Conservation (phyloP, 2,797 vertebrate genomes). For the Enteromius treurensis region DNA sequence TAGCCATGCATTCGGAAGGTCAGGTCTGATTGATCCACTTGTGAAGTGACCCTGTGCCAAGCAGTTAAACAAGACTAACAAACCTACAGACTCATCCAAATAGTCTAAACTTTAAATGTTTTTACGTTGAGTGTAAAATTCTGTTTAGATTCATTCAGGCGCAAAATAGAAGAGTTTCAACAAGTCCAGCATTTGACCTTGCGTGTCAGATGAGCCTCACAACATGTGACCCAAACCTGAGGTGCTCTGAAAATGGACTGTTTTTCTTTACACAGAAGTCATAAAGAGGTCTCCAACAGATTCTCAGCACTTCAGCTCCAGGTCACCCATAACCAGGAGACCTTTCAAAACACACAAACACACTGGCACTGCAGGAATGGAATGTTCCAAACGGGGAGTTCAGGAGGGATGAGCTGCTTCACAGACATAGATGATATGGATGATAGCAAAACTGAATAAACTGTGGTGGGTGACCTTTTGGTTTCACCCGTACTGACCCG, state of each 20-base stretch:
- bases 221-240: not conserved
- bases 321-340: constrained; percentile 51
- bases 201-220: not conserved
- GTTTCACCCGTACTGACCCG: constrained; percentile 14
- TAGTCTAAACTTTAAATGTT: constrained; percentile 1
- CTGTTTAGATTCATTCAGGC: constrained; percentile 16
- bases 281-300: constrained; percentile 31
- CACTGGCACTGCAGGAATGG: constrained; percentile 25
- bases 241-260: constrained; percentile 28
- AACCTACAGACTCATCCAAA: not conserved
- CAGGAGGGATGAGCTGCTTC: constrained; percentile 33
- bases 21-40: constrained; percentile 5
- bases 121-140: not conserved
- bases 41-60: constrained; percentile 40
- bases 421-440: constrained; percentile 50
- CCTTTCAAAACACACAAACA: constrained; percentile 43
- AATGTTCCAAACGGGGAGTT: constrained; percentile 35
- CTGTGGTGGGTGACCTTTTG: constrained; percentile 37
- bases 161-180: constrained; percentile 19
- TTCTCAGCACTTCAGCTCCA: constrained; percentile 38
- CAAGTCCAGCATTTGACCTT: constrained; percentile 14
- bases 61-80: constrained; percentile 36
- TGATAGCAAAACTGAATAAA: constrained; percentile 48
- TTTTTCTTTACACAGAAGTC: constrained; percentile 43
- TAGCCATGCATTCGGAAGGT: not conserved